phyloP scores from a whole-genome alignment of 92 coral and sea anemone genomes.

The Scolanthus callimorphus region DNA sequence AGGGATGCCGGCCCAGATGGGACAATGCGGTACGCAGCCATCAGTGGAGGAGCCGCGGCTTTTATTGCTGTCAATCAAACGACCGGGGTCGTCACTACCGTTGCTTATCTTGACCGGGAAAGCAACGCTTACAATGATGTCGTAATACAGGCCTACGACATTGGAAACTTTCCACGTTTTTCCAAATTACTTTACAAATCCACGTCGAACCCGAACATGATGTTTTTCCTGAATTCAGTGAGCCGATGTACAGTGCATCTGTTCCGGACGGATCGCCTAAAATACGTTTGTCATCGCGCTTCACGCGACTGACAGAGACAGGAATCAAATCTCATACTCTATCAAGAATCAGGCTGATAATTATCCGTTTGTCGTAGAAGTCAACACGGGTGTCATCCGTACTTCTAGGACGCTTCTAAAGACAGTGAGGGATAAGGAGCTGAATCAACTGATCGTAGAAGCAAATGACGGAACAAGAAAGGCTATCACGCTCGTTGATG shows the following conservation, averaged over 20 bases:
- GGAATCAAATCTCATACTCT: slow-evolving; percentile 19
- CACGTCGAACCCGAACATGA: slow-evolving; percentile 52
- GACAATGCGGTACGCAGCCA: slow-evolving; percentile 45
- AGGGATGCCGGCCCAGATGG: slow-evolving; percentile 51
- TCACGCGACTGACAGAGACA: slow-evolving; percentile 65
- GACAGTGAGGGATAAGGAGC: slow-evolving; percentile 26
- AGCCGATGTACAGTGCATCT: slow-evolving; percentile 40
- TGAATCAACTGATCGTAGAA: slow-evolving; percentile 34
- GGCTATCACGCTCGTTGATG: slow-evolving; percentile 43
- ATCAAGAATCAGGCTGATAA: slow-evolving; percentile 11
- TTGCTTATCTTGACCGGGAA: slow-evolving; percentile 53
- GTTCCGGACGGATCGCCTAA: slow-evolving; percentile 71
- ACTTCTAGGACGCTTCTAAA: slow-evolving; percentile 41
- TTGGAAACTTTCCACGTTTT: slow-evolving; percentile 35
- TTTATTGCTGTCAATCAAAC: slow-evolving; percentile 42
- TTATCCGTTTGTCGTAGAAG: slow-evolving; percentile 41
- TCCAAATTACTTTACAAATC: slow-evolving; percentile 37
- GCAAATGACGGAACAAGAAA: slow-evolving; percentile 31
- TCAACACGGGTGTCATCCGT: slow-evolving; percentile 55
- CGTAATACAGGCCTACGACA: slow-evolving; percentile 57
- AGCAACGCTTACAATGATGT: slow-evolving; percentile 44
- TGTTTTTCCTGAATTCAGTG: slow-evolving; percentile 50
- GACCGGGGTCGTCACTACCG: slow-evolving; percentile 63
- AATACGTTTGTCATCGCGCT: slow-evolving; percentile 63
- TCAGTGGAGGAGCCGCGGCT: slow-evolving; percentile 53